Percentiles rank a stretch among this genome's conserved stretches.
phyloP scores from a whole-genome alignment of 2,113 vertebrate species.

The Equus przewalskii region DNA sequence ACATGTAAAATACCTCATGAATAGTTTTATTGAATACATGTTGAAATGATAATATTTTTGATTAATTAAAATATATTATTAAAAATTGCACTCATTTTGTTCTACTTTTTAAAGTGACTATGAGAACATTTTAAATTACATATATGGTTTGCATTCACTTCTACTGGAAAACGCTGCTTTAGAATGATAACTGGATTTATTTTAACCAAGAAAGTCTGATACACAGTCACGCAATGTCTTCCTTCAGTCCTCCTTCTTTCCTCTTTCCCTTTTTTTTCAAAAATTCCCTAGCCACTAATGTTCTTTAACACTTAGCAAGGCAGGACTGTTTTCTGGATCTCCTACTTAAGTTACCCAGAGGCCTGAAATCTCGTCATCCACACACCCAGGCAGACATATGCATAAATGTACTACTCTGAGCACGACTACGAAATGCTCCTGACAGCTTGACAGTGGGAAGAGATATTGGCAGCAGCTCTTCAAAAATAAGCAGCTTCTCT shows the following conservation, averaged over 20 bases:
- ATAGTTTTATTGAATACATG: neutral
- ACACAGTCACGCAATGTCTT: neutral
- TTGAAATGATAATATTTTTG: neutral
- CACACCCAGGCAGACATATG: neutral
- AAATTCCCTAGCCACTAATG: neutral
- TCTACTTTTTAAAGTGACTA: neutral
- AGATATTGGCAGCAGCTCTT: constrained; percentile 36
- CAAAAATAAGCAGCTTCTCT: constrained; percentile 30
- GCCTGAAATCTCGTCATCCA: neutral
- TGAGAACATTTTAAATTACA: neutral
- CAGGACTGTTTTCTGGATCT: neutral
- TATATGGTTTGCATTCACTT: neutral
- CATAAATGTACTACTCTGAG: neutral
- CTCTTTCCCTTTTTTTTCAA: neutral
- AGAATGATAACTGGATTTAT: neutral
- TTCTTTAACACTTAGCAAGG: neutral
- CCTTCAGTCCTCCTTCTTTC: neutral
- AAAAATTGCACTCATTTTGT: neutral
- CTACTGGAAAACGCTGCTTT: neutral
- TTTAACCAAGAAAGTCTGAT: neutral
- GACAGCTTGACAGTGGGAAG: constrained; percentile 58
- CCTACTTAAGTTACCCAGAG: neutral
- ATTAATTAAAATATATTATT: neutral
- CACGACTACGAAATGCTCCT: neutral
- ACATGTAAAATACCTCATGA: neutral